Base-by-base conservation (phyloP, 2,797 vertebrate genomes). In the Dallia pectoralis region DNA sequence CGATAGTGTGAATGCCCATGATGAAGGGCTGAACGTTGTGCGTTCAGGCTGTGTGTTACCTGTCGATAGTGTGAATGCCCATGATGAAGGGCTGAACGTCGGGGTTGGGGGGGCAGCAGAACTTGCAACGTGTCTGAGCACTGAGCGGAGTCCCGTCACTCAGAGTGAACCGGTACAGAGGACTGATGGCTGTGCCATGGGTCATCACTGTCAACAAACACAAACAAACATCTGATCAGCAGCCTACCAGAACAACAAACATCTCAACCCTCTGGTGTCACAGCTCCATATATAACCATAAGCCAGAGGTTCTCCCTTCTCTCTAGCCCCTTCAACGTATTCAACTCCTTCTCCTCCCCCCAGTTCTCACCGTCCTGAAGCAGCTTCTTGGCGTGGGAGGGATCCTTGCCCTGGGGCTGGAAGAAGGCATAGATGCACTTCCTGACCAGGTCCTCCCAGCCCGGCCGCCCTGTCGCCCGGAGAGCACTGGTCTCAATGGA, bases 391-490 rank as follows among this genome's bases (percentile, higher is more conserved):
- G 97, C 97, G 4, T 97, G 96, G 74, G 96, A 98, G 29, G 95
- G 92, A 80, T 98, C 96, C 74, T 95, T 94, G 87, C 96, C 96
- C 93, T 98, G 97, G 1, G 96, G 95, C 91, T 99, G 97, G 92
- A 98, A 98, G 91, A 99, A 98, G 73, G 96, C 96, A 8, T 97
- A 98, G 88, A 99, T 98, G 92, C 97, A 99, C 84, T 97, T 98
- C 77, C 96, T 91, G 79, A 98, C 97, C 89, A 98, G 89, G 84
- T 97, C 97, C 90, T 98, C 97, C 97, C 97, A 99, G 84, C 97
- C 97, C 5, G 95, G 94, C 73, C 96, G 94, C 79, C 96, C 96
- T 0, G 96, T 95, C 0, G 95, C 95, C 85, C 97, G 92, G 90
- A 99, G 90, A 65, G 95, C 95, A 77, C 96, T 97, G 0, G 96